These are phyloP conservation scores for Drosophila nasuta DNA, from an alignment of 1,140 invertebrate species.

Conservation along the genomic window DNA sequence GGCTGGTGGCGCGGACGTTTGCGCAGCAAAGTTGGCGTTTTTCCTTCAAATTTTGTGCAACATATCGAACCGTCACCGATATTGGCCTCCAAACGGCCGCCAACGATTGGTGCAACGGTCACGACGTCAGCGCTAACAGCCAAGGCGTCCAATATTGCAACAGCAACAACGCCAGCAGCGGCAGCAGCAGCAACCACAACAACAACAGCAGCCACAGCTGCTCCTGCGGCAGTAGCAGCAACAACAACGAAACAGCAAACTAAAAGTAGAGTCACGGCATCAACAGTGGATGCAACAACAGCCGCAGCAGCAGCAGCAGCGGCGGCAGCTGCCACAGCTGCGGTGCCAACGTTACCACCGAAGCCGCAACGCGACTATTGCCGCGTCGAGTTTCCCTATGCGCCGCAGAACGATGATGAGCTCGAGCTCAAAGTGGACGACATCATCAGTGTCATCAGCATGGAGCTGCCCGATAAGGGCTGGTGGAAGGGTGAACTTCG, in stretches of 20 bases:
- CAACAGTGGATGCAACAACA: constrained; percentile 30
- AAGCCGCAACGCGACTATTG: constrained; percentile 91
- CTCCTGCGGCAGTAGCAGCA: constrained; percentile 32
- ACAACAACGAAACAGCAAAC: constrained; percentile 58
- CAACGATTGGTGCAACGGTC: constrained; percentile 75
- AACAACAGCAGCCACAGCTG: constrained; percentile 36
- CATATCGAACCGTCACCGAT: constrained; percentile 86
- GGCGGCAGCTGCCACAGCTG: constrained; percentile 18
- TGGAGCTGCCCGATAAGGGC: constrained; percentile 95
- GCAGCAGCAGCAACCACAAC: constrained; percentile 16
- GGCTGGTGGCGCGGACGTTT: constrained; percentile 95
- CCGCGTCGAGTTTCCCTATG: constrained; percentile 95
- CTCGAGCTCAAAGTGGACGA: constrained; percentile 95
- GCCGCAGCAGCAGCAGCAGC: constrained; percentile 35
- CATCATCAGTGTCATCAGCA: constrained; percentile 93
- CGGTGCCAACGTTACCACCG: constrained; percentile 86
- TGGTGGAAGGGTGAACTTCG: constrained; percentile 98
- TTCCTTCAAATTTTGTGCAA: constrained; percentile 97
- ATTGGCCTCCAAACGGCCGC: constrained; percentile 78
- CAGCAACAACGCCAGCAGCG: constrained; percentile 23
- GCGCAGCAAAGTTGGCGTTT: constrained; percentile 92
- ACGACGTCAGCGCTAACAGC: constrained; percentile 50
- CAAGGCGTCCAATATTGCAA: constrained; percentile 50
- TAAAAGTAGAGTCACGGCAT: constrained; percentile 64
- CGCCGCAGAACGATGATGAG: constrained; percentile 97